phyloP scores from a whole-genome alignment of 2,113 vertebrate species.

The Natator depressus region DNA sequence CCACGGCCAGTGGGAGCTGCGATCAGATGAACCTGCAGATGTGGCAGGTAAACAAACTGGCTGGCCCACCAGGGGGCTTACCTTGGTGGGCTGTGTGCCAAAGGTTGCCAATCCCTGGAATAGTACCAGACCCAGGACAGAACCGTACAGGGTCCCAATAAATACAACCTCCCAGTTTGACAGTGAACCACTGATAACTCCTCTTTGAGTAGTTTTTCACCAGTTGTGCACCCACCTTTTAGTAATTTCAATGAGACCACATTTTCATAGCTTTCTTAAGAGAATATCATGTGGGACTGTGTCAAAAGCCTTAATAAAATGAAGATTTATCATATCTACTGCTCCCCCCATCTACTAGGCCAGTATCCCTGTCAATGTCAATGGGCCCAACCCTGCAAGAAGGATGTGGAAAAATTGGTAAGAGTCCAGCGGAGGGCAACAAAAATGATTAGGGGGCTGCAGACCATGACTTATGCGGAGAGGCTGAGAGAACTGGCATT shows the following conservation, averaged over 20 bases:
- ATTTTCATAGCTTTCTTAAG: background rate
- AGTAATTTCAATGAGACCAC: background rate
- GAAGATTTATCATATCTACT: background rate
- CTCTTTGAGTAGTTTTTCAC: background rate
- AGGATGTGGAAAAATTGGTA: no score
- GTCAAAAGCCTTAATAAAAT: background rate
- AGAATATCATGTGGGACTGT: background rate
- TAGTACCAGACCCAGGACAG: background rate
- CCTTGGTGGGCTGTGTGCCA: no score
- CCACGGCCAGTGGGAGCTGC: no score
- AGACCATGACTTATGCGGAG: no score
- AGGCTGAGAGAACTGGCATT: no score
- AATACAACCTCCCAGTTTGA: background rate
- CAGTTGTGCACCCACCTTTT: background rate
- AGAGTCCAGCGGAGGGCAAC: no score
- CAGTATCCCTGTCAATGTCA: background rate
- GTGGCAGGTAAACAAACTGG: no score
- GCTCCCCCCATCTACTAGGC: background rate
- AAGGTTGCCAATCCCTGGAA: background rate
- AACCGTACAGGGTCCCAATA: background rate
- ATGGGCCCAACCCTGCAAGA: no score
- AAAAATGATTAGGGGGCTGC: no score
- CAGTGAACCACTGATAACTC: background rate
- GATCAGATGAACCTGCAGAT: no score
- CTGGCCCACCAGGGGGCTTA: no score